Evolutionary conservation across 1,140 invertebrate species (phyloP).

Genomic region (Bombus vancouverensis): DNA sequence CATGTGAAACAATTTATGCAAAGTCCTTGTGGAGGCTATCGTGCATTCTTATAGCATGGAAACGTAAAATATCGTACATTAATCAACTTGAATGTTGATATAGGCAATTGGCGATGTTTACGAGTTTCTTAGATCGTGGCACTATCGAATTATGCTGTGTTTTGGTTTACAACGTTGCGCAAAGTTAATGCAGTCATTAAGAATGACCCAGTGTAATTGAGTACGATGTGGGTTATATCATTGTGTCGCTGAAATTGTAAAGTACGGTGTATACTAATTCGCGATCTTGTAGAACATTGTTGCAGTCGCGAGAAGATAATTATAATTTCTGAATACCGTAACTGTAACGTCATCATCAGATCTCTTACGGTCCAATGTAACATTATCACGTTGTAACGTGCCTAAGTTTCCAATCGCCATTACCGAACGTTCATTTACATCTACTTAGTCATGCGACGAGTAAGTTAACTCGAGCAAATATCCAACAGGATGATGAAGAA

Average conservation of each 20-base stretch:
- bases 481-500: background rate
- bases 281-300: background rate
- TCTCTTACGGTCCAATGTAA: too few species aligned
- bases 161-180: background rate
- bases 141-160: background rate
- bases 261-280: background rate
- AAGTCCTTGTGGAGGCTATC: background rate
- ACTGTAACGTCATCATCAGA: too few species aligned
- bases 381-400: too few species aligned
- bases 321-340: background rate
- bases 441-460: background rate
- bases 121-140: too few species aligned
- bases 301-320: background rate
- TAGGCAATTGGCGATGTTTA: too few species aligned
- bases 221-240: background rate
- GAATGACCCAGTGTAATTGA: background rate
- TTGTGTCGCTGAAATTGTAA: background rate
- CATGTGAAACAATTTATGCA: background rate
- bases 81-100: background rate
- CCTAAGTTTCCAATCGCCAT: background rate
- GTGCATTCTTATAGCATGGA: background rate
- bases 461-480: background rate
- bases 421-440: background rate
- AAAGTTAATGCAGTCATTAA: background rate
- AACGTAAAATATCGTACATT: background rate